These are phyloP conservation scores for Acanthurus tractus DNA, from an alignment of 2,797 vertebrate species.

Conservation along the genomic window DNA sequence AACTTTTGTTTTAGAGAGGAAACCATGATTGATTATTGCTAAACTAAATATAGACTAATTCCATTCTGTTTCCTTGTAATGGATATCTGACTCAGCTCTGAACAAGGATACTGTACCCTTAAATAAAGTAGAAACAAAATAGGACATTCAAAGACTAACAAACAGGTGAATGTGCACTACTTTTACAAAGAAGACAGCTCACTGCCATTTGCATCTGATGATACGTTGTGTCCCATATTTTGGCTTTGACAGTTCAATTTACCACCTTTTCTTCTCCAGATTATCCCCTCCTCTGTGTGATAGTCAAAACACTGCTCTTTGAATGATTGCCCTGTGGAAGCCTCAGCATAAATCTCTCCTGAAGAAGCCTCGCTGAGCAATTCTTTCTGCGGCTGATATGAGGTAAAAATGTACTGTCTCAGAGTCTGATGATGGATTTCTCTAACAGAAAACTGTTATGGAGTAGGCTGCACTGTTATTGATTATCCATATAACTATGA, in stretches of 20 bases:
- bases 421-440: constrained; percentile 45
- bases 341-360: constrained; percentile 48
- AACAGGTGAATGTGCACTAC: constrained; percentile 1
- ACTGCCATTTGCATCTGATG: constrained; percentile 44
- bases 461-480: constrained; percentile 47
- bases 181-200: constrained; percentile 30
- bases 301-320: constrained; percentile 55
- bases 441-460: constrained; percentile 32
- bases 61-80: not conserved
- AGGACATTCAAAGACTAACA: not conserved
- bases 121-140: constrained; percentile 7
- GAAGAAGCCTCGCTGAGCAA: constrained; percentile 42
- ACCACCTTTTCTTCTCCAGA: constrained; percentile 43
- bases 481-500: constrained; percentile 56
- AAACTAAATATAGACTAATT: not conserved
- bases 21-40: not conserved
- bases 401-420: constrained; percentile 32
- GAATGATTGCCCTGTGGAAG: constrained; percentile 54
- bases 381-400: constrained; percentile 54
- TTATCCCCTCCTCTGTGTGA: constrained; percentile 50
- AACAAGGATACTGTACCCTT: not conserved
- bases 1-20: not conserved
- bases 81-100: not conserved
- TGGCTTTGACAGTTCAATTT: constrained; percentile 69
- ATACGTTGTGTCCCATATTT: constrained; percentile 51